Base-by-base conservation (phyloP, 2,797 vertebrate species). In the Setipinna tenuifilis region DNA sequence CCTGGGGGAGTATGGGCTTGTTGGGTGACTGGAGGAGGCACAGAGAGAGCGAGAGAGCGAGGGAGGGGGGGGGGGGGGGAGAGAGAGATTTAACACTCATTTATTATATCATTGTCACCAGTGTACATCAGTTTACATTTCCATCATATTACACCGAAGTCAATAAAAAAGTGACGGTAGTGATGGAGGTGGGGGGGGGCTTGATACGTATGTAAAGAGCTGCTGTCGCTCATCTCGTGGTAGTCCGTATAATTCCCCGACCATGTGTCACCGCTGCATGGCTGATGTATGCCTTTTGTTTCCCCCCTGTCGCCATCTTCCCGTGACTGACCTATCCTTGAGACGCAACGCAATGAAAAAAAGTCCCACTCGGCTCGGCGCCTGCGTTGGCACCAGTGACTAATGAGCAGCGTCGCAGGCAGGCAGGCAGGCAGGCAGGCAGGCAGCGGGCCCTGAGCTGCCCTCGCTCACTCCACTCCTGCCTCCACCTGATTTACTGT, bases 1-100 rank as follows among this genome's bases (percentile, higher is more conserved):
- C 97, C 90, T 98, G 98, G 87, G 98, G 98, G 86, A 96, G 90
- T 28, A 96, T 96, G 86, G 97, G 97, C 88, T 97, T 97, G 93
- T 98, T 99, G 78, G 98, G 97, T 46, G 98, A 97, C 98, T 99
- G 91, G 41, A 87, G 90, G 12, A 87, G 2, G n/a, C 0, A 75
- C 2, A 84, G 23, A 86, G 25, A 83, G 48, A 59, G 7, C 9
- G 50, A 75, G 0, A n/a, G 31, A 7, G 16, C 81, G 14, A 82
- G n/a, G 85, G 19, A 83, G 2, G 59, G 25, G 41, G 21, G 12
- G 44, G 81, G 44, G 35, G 71, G 9, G 50, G 9, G 50, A 54
- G 50, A 54, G 62, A 44, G 46, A 81, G 82, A n/a, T n/a, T n/a
- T n/a, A n/a, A n/a, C n/a, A n/a, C n/a, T n/a, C n/a, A n/a, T n/a